phyloP scores from a whole-genome alignment of 1,140 invertebrate species.

The Mizuhopecten yessoensis region DNA sequence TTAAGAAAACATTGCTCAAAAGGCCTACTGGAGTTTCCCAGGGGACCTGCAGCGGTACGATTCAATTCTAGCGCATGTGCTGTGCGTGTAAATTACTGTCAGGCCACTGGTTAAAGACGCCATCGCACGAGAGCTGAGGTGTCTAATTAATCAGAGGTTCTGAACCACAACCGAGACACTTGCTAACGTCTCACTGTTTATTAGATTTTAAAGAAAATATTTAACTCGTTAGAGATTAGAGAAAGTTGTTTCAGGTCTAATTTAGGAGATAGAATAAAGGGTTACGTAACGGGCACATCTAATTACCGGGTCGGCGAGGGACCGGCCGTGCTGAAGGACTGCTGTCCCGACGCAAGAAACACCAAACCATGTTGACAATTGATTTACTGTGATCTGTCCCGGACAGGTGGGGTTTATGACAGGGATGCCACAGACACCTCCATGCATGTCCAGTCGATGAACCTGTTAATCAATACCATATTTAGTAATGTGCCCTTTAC shows the following conservation, averaged over 20 bases:
- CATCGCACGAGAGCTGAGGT: slow-evolving; percentile 28
- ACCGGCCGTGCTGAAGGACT: not conserved
- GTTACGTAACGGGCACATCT: slow-evolving; percentile 23
- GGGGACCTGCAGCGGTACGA: not conserved
- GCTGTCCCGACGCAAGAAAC: not conserved
- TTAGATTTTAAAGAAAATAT: slow-evolving; percentile 40
- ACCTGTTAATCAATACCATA: not conserved
- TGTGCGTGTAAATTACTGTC: slow-evolving; percentile 10
- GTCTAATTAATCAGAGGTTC: slow-evolving; percentile 34
- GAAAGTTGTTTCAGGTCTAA: slow-evolving; percentile 34
- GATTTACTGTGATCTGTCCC: slow-evolving; percentile 9
- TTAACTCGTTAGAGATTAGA: slow-evolving; percentile 39
- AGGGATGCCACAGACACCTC: not conserved
- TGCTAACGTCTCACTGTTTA: slow-evolving; percentile 38
- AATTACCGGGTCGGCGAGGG: slow-evolving; percentile 29
- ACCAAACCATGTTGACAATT: not conserved
- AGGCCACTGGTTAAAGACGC: slow-evolving; percentile 31
- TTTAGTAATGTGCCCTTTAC: too few relatives aligned
- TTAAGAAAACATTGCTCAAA: slow-evolving; percentile 39
- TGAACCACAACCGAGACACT: slow-evolving; percentile 37
- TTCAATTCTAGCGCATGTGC: slow-evolving; percentile 37
- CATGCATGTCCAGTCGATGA: not conserved
- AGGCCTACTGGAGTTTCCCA: slow-evolving; percentile 16
- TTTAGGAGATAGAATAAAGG: slow-evolving; percentile 34
- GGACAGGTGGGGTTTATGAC: not conserved